phyloP scores from a whole-genome alignment of 92 coral and sea anemone species.

The Nematostella vectensis region DNA sequence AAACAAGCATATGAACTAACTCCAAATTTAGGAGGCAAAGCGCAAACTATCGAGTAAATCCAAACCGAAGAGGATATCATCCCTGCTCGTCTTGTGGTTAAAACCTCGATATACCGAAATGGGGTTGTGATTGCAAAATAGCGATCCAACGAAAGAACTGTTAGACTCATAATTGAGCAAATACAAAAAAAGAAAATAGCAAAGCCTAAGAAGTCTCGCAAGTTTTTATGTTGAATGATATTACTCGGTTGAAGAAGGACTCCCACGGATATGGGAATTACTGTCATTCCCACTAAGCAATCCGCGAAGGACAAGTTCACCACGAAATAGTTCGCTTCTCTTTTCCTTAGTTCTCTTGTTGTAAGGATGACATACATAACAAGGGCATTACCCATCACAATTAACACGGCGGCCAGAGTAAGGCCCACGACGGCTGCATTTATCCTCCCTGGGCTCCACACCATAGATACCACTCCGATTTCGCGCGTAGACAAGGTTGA shows the following conservation, averaged over 20 bases:
- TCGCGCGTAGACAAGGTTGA: too few species aligned
- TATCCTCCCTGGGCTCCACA: constrained; percentile 18
- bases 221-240: neutral
- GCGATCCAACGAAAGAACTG: constrained; percentile 46
- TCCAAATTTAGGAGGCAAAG: constrained; percentile 46
- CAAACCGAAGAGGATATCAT: constrained; percentile 17
- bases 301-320: constrained; percentile 38
- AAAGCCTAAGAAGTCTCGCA: constrained; percentile 24
- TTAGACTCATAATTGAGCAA: constrained; percentile 41
- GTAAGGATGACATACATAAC: constrained; percentile 27
- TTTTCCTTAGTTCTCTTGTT: constrained; percentile 27
- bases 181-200: constrained; percentile 49
- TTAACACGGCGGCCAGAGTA: constrained; percentile 8
- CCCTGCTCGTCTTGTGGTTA: constrained; percentile 20
- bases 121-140: constrained; percentile 45
- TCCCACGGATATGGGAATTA: constrained; percentile 32
- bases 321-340: constrained; percentile 33
- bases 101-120: constrained; percentile 21
- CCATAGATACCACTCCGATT: constrained; percentile 12
- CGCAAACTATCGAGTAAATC: constrained; percentile 33
- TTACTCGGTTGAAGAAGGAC: constrained; percentile 10
- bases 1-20: constrained; percentile 50
- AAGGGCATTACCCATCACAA: constrained; percentile 13
- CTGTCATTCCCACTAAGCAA: constrained; percentile 28
- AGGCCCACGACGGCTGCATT: constrained; percentile 7